A percentile compares a stretch with the other conserved stretches of the same genome.
phyloP scores from a whole-genome alignment of 2,113 vertebrate genomes.

The Aplodontia rufa region DNA sequence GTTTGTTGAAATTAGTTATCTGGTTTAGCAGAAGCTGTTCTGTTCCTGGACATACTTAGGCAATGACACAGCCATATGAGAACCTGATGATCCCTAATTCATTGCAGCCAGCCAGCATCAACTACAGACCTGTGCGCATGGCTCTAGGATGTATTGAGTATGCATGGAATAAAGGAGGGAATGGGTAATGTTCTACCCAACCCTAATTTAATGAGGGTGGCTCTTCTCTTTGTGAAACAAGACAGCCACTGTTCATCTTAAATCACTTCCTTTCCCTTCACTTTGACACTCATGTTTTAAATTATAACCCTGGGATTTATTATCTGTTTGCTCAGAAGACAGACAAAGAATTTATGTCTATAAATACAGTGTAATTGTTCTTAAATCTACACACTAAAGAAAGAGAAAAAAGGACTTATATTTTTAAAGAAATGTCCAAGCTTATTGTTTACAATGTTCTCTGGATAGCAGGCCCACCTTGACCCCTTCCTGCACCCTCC shows the following conservation, averaged over 20 bases:
- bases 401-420: not conserved
- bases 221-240: not conserved
- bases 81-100: not conserved
- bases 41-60: not conserved
- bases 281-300: not conserved
- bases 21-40: not conserved
- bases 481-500: not conserved
- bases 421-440: not conserved
- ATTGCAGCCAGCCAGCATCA: accelerated
- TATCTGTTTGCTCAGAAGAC: constrained; percentile 5
- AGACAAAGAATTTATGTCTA: not conserved
- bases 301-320: not conserved
- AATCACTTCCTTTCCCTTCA: not conserved
- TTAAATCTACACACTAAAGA: not conserved
- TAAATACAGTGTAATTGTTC: not conserved
- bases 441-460: not conserved
- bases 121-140: not conserved
- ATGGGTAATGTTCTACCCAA: not conserved
- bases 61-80: not conserved
- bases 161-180: not conserved
- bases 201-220: not conserved
- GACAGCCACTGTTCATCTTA: not conserved
- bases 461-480: not conserved
- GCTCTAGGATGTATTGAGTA: not conserved
- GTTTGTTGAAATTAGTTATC: not conserved